phyloP scores from a whole-genome alignment of 2,797 vertebrate species.

The Gallinago stenura region DNA sequence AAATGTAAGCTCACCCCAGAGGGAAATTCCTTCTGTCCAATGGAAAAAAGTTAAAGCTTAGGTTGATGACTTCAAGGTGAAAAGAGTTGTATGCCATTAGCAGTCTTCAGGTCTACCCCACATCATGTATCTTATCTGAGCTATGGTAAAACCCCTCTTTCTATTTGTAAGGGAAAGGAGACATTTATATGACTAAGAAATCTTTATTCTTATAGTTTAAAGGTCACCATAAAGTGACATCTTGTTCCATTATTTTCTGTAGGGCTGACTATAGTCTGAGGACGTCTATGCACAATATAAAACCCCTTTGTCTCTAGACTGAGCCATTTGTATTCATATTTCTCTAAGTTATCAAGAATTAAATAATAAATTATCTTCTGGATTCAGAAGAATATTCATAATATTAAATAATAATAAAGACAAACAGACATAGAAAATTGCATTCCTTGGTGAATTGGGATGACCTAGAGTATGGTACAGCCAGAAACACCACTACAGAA shows the following conservation, averaged over 20 bases:
- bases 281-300: neutral
- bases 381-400: neutral
- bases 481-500: neutral
- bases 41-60: neutral
- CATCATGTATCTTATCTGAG: neutral
- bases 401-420: neutral
- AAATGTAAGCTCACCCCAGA: rapidly evolving
- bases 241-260: neutral
- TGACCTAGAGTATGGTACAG: neutral
- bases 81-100: neutral
- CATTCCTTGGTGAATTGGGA: neutral
- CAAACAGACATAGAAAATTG: neutral
- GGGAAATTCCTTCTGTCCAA: neutral
- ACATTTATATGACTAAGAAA: neutral
- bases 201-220: neutral
- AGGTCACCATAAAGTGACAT: neutral
- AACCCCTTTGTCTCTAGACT: neutral
- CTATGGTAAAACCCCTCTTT: neutral
- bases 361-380: neutral
- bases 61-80: neutral
- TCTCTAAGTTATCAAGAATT: neutral
- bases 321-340: neutral
- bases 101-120: neutral
- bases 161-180: neutral
- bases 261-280: neutral